These are phyloP conservation scores for Tautogolabrus adspersus DNA, from an alignment of 2,113 vertebrate genomes.

Conservation along the genomic window DNA sequence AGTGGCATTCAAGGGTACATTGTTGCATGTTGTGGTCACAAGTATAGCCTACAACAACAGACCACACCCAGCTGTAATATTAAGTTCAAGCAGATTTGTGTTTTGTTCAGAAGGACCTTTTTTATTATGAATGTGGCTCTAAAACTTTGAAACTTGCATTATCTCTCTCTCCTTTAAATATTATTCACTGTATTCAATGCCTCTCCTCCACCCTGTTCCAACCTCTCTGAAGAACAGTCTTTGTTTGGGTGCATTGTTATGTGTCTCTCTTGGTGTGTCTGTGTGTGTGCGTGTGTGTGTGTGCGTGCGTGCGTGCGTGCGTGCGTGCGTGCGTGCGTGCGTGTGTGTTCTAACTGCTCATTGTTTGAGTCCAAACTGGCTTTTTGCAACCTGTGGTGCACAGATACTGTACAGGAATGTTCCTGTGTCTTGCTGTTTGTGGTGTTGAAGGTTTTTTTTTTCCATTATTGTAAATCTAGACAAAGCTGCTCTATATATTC, in stretches of 20 bases:
- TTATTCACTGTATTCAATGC: not conserved
- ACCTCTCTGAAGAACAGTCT: slow-evolving; percentile 26
- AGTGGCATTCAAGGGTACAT: not conserved
- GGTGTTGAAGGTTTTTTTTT: not conserved
- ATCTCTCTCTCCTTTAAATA: not conserved
- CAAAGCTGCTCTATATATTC: slow-evolving; percentile 2
- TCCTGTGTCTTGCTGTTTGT: slow-evolving; percentile 6
- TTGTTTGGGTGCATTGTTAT: slow-evolving; percentile 31
- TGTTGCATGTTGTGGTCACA: not conserved
- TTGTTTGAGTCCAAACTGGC: slow-evolving; percentile 14
- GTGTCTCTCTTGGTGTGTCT: slow-evolving; percentile 7
- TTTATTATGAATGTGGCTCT: not conserved
- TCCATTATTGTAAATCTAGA: slow-evolving; percentile 9
- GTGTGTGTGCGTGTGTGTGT: no score
- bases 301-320: no score
- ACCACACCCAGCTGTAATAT: slow-evolving; percentile 16
- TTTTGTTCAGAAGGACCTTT: not conserved
- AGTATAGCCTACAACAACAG: not conserved
- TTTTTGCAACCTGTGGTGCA: not conserved
- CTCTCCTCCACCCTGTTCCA: slow-evolving; percentile 19
- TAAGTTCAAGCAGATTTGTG: not conserved
- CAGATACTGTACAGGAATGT: slow-evolving; percentile 2
- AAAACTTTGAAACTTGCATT: no score
- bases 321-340: no score
- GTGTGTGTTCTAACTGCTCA: slow-evolving; percentile 4